Evolutionary conservation across 2,888 invertebrate genomes (phyloP).

Genomic region (Isoperla grammatica): DNA sequence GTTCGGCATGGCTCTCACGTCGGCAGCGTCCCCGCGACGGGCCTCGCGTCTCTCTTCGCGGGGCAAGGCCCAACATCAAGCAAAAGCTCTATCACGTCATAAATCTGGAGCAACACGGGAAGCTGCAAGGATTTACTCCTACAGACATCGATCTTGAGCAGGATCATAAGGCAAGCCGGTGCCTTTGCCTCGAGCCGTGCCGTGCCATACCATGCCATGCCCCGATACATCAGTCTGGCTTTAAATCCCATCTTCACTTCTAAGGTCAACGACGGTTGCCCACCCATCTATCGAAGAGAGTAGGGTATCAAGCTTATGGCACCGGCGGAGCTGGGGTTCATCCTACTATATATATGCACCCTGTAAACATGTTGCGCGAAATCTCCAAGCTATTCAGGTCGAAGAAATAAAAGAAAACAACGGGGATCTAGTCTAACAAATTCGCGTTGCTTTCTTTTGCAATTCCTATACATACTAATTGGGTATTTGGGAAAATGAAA

Average conservation of each 20-base stretch:
- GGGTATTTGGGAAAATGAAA: no score
- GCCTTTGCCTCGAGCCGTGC: background rate
- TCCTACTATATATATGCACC: no score
- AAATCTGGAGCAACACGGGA: constrained; percentile 15
- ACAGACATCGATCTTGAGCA: constrained; percentile 9
- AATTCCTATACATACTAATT: no score
- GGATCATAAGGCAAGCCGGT: constrained; percentile 3
- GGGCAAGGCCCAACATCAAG: background rate
- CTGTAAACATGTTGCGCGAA: no score
- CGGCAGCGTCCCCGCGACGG: background rate
- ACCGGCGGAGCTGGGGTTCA: no score
- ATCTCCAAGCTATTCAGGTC: no score
- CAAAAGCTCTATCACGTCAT: constrained; percentile 15
- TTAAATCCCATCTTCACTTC: constrained; percentile 2
- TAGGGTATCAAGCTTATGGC: background rate
- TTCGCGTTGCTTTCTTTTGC: no score
- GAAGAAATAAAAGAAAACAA: no score
- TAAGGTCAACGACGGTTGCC: background rate
- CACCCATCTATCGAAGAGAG: background rate
- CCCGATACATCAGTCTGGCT: constrained; percentile 13
- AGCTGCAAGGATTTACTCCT: constrained; percentile 6
- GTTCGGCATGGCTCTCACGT: background rate
- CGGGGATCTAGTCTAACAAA: no score
- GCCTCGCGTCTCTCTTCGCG: no score
- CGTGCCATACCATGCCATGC: background rate